Evolutionary conservation across 2,888 invertebrate species (phyloP), one percentile per base, ranked within the genome.

Genomic region (Tiphia femorata): DNA sequence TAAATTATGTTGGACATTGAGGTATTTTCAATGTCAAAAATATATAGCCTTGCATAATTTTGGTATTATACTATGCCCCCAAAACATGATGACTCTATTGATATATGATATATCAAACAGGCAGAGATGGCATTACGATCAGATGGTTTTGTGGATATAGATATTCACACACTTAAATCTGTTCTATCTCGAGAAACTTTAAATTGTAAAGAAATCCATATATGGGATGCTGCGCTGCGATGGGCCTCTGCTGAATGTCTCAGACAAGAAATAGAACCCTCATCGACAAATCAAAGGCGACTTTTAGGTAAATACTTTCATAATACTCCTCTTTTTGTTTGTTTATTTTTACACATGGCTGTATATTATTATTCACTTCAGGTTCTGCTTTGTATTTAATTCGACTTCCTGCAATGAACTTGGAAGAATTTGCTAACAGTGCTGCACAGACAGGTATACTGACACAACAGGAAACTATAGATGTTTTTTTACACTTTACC

Each of bases 121-220:
- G 97, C 97, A 79, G 96, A 97, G 86, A 95, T 97, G 92, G 97
- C 97, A 54, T 88, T 98, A 73, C 92, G 92, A 70, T 96, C 97
- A 0, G 97, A 97, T 79, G 97, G 97, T 70, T 97, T 98, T 86
- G 92, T 94, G 67, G 97, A 98, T 83, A 96, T 98, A 79, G 97
- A 97, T 85, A 91, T 93, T 75, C 92, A 94, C 70, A 97, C 97
- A 20, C 88, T 97, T 73, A 94, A 95, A 84, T 94, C 94, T 56
- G 95, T 97, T 70, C 87, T 98, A 72, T 92, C 92, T 49, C 89
- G 97, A 67, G 97, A 98, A 85, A 97, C 97, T 2, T 87, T 98
- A 40, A 97, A 97, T 84, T 96, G 96, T 82, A 95, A 95, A 84
- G 98, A 98, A 86, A 92, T 94, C 72, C 92, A 93, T 81, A 86